Evolutionary conservation across 2,888 invertebrate genomes (phyloP), one percentile per base, ranked within the genome.

Genomic region (Aquatica leii): DNA sequence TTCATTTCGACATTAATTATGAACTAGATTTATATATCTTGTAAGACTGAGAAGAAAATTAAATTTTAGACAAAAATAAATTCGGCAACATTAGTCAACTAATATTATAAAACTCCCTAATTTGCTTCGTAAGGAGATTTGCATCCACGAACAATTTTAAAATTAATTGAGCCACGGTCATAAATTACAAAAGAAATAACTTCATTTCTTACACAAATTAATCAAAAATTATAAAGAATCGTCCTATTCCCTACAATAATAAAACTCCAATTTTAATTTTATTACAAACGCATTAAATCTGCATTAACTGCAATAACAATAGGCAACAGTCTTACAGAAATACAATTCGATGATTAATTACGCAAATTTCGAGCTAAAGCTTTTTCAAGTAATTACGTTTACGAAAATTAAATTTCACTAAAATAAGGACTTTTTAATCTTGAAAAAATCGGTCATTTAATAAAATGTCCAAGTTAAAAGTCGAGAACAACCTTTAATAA

Each of bases 1-100:
- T 71, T 72, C 72, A 71, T 71, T 71, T 65, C 65, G 59, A 66
- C 66, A 70, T 72, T 73, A 72, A 72, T 73, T 72, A 70, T 71
- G 68, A 65, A 64, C 69, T 68, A 64, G 70, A 65, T 70, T 71
- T 65, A 68, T 69, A 68, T 69, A 66, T 65, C 61, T 51, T 43
- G 55, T 59, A 48, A 59, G 62, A 66, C 56, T 56, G 54, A 41
- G 62, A 58, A 63, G 60, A 59, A 69, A 67, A 69, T 69, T 65
- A 67, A 67, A 65, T 67, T 65, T 65, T 67, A 53, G 62, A 59
- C 62, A 55, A 62, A 65, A 65, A 67, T 65, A 62, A 67, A 67
- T 67, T 62, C 50, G 59, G 48, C 48, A 55, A 58, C 63, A 66
- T 66, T 60, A 59, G 53, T 66, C 62, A 66, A 57, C 59, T 20